These are phyloP conservation scores for Torymus tubicola DNA, from an alignment of 2,888 invertebrate species.

Conservation along the genomic window DNA sequence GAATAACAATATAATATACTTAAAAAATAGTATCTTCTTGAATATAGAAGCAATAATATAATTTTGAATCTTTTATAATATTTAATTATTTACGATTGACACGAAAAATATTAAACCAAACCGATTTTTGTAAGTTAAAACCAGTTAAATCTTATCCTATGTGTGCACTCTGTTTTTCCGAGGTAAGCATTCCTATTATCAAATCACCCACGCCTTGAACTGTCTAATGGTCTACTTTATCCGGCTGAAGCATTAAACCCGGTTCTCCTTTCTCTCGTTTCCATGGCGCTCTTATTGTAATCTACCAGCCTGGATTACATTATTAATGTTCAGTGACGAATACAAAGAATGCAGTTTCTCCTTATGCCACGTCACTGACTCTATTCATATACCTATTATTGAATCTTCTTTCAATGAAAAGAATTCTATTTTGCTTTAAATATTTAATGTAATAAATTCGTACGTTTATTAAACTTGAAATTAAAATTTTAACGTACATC, in stretches of 20 bases:
- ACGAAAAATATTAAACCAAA: background rate
- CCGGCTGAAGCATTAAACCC: constrained; percentile 49
- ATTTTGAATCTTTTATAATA: too few species aligned
- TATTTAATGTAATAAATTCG: too few species aligned
- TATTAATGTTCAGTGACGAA: constrained; percentile 53
- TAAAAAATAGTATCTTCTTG: too few species aligned
- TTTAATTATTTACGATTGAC: background rate
- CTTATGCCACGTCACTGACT: background rate
- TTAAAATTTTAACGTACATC: too few species aligned
- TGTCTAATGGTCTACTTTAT: constrained; percentile 54
- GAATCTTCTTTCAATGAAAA: constrained; percentile 35
- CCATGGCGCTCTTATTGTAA: constrained; percentile 11
- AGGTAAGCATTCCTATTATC: constrained; percentile 35
- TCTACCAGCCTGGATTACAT: constrained; percentile 39
- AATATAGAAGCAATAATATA: too few species aligned
- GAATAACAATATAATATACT: too few species aligned
- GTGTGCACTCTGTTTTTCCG: constrained; percentile 13
- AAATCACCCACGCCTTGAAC: constrained; percentile 55
- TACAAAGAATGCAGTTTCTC: constrained; percentile 38
- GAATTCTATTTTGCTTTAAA: background rate
- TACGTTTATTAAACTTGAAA: too few species aligned
- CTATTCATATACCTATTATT: constrained; percentile 11
- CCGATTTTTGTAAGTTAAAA: background rate
- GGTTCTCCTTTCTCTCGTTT: constrained; percentile 45
- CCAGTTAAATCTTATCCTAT: constrained; percentile 25